These are phyloP conservation scores for Camelus bactrianus DNA, from an alignment of 2,113 vertebrate genomes.

Conservation along the genomic window DNA sequence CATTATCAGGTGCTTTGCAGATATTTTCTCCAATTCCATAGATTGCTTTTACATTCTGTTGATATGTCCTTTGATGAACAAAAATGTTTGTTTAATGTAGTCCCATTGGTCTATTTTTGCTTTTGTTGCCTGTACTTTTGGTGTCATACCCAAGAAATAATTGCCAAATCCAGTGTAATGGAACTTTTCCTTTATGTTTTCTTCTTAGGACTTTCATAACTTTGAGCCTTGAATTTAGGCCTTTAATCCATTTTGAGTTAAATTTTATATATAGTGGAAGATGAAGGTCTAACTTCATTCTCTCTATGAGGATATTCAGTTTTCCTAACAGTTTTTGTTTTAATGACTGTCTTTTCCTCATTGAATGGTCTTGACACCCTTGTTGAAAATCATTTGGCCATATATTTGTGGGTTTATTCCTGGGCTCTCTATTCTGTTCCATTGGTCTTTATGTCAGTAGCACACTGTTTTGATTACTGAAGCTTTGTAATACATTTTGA, in stretches of 20 bases:
- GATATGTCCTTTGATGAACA: background rate
- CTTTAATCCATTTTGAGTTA: background rate
- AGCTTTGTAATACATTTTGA: background rate
- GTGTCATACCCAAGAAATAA: background rate
- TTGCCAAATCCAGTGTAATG: background rate
- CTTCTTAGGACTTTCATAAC: background rate
- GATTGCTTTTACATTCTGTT: background rate
- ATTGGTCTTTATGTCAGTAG: background rate
- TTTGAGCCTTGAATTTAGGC: background rate
- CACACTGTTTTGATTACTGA: background rate
- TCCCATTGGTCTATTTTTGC: background rate
- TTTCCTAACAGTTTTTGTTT: background rate
- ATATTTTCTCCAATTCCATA: background rate
- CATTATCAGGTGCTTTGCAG: background rate
- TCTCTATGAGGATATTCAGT: background rate
- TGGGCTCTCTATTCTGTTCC: background rate
- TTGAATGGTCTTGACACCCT: background rate
- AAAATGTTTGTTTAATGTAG: background rate
- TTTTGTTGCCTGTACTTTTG: background rate
- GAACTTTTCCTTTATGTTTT: background rate
- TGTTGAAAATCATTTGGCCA: background rate
- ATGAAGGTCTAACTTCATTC: background rate
- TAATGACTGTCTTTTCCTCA: background rate
- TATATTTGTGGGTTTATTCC: background rate
- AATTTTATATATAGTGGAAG: background rate